Evolutionary conservation across 2,888 invertebrate genomes (phyloP).

Genomic region (Drosophila incognita): DNA sequence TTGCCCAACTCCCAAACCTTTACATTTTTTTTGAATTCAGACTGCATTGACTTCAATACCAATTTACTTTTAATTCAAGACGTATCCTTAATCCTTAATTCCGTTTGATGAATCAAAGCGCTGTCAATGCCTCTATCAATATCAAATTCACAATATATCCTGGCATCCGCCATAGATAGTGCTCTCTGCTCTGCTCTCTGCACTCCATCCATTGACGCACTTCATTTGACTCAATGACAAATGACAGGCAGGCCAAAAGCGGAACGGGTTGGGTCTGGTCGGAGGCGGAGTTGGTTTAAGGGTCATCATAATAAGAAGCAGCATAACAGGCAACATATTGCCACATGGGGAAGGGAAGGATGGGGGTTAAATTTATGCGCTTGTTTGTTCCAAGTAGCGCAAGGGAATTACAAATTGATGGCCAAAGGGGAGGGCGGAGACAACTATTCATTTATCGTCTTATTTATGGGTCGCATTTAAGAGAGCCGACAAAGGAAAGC

Average conservation of each 20-base stretch:
- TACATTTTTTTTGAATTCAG: not conserved
- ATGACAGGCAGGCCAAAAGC: slow-evolving; percentile 40
- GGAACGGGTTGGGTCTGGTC: not conserved
- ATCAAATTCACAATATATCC: not conserved
- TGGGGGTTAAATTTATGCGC: slow-evolving; percentile 66
- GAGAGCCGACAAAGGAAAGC: slow-evolving; percentile 47
- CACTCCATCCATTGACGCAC: slow-evolving; percentile 46
- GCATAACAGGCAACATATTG: slow-evolving; percentile 62
- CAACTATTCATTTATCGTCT: slow-evolving; percentile 73
- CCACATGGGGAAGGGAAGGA: slow-evolving; percentile 1
- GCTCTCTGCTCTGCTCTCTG: not conserved
- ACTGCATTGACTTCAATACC: not conserved
- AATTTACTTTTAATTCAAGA: not conserved
- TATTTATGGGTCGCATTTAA: slow-evolving; percentile 74
- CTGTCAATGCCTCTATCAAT: slow-evolving; percentile 30
- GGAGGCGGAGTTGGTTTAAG: not conserved
- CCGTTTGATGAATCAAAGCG: slow-evolving; percentile 37
- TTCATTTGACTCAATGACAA: slow-evolving; percentile 58
- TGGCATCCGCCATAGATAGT: slow-evolving; percentile 13
- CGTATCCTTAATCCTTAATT: slow-evolving; percentile 12
- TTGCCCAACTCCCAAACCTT: not conserved
- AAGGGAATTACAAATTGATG: slow-evolving; percentile 32
- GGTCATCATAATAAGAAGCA: slow-evolving; percentile 40
- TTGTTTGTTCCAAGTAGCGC: slow-evolving; percentile 66
- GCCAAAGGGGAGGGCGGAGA: not conserved